phyloP scores from a whole-genome alignment of 2,113 vertebrate genomes.

The Toxotes chatareus region DNA sequence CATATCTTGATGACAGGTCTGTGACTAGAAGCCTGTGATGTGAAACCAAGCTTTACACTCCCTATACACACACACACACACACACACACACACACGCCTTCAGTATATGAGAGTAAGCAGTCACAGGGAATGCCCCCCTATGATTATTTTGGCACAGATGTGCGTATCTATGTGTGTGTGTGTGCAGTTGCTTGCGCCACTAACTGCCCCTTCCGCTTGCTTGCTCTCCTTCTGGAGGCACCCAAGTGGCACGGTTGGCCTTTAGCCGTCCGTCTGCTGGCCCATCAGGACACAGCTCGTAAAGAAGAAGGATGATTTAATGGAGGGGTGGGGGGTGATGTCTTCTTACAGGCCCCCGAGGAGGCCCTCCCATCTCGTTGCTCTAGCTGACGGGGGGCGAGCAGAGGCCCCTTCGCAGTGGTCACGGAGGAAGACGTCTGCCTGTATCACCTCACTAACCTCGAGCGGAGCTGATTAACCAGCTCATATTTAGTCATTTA shows the following conservation, averaged over 20 bases:
- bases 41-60: constrained; percentile 2
- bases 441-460: constrained; percentile 90
- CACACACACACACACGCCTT: constrained; percentile 4
- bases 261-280: constrained; percentile 91
- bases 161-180: constrained; percentile 14
- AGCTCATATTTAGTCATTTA: constrained; percentile 90
- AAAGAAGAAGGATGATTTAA: constrained; percentile 95
- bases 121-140: background rate
- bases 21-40: constrained; percentile 8
- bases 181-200: constrained; percentile 22
- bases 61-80: constrained; percentile 5
- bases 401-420: constrained; percentile 78
- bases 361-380: constrained; percentile 89
- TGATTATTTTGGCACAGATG: constrained; percentile 17
- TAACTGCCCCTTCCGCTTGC: constrained; percentile 75
- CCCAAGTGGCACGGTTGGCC: constrained; percentile 88
- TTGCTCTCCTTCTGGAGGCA: constrained; percentile 66
- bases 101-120: background rate
- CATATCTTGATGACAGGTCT: background rate
- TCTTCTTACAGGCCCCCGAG: constrained; percentile 90
- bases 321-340: constrained; percentile 79
- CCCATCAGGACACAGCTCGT: constrained; percentile 94
- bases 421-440: constrained; percentile 84
- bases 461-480: constrained; percentile 91
- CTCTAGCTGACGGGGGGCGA: constrained; percentile 88